Evolutionary conservation across 2,797 vertebrate species (phyloP), one percentile per base, ranked within the genome.

Genomic region (Acipenser oxyrinchus): DNA sequence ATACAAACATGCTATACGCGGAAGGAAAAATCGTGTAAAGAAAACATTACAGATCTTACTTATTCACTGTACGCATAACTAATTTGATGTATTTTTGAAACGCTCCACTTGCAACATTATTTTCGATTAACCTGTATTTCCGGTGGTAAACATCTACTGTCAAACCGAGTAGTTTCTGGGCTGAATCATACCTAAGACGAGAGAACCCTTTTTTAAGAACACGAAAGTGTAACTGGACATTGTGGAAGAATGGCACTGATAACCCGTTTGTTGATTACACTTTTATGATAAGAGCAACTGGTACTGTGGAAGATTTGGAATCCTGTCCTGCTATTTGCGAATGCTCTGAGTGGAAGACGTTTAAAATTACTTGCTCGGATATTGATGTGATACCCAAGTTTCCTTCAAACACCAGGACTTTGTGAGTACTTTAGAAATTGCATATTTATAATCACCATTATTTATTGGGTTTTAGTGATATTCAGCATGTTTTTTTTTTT

Each of bases 301-400:
- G 60, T 63, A 2, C 75, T 23, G 65, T 1, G 63, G 72, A 74
- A 66, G 72, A 78, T 62, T 71, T 68, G 50, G 77, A 77, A 62
- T 69, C 80, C 72, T 75, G 90, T 83, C 84, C 88, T 23, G 62
- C 73, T 3, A 84, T 86, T 52, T 98, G 96, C 72, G 86, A 93
- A 69, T 98, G 96, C 77, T 90, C 87, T 0, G 86, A 94, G 68
- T 92, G 92, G 87, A 85, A 73, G 57, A 81, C 75, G 48, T 88
- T 78, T 82, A 91, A 86, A 70, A 89, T 96, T 81, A 93, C 91
- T 66, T 99, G 96, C 83, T 84, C 85, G 81, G 82, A 90, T 64
- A 84, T 95, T 66, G 84, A 89, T 66, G 79, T 74, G 71, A 89
- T 99, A 68, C 95, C 96, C 66, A 82, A 69, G 68, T 87, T 98